Evolutionary conservation across 2,113 vertebrate species (phyloP).

Genomic region (Australoheros scitulus): DNA sequence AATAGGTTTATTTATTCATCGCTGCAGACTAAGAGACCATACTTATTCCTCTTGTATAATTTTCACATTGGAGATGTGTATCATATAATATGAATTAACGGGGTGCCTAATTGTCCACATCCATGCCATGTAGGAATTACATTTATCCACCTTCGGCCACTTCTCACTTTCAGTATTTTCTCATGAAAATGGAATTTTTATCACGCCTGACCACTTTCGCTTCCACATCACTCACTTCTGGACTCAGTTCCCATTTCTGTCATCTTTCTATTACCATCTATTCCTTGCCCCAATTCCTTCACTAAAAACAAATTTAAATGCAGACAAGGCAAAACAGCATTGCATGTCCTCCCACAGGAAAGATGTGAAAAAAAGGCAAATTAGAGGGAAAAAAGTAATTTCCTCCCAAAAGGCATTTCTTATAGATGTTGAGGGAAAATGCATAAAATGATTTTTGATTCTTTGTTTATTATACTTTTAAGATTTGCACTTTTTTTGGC

Average conservation of each 20-base stretch:
- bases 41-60: conserved; percentile 8
- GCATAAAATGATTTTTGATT: conserved; percentile 8
- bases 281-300: conserved; percentile 2
- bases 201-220: conserved; percentile 18
- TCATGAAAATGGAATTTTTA: conserved; percentile 35
- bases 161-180: conserved; percentile 10
- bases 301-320: conserved; percentile 67
- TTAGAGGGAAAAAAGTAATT: conserved; percentile 48
- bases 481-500: conserved; percentile 16
- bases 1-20: conserved; percentile 20
- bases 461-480: conserved; percentile 37
- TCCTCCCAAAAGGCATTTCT: conserved; percentile 17
- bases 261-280: conserved; percentile 25
- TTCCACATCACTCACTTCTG: conserved; percentile 34
- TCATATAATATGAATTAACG: conserved; percentile 3
- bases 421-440: conserved; percentile 4
- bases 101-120: conserved; percentile 9
- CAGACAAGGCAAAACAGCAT: conserved; percentile 60
- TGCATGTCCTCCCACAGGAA: conserved; percentile 57
- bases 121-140: neutral
- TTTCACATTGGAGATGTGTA: conserved; percentile 7
- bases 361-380: conserved; percentile 44
- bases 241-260: conserved; percentile 25
- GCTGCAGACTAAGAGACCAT: neutral
- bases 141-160: conserved; percentile 18